Percentiles rank a stretch among this genome's conserved stretches.
Evolutionary conservation across 2,797 vertebrate genomes (phyloP).

Genomic region (Eulemur coronatus): DNA sequence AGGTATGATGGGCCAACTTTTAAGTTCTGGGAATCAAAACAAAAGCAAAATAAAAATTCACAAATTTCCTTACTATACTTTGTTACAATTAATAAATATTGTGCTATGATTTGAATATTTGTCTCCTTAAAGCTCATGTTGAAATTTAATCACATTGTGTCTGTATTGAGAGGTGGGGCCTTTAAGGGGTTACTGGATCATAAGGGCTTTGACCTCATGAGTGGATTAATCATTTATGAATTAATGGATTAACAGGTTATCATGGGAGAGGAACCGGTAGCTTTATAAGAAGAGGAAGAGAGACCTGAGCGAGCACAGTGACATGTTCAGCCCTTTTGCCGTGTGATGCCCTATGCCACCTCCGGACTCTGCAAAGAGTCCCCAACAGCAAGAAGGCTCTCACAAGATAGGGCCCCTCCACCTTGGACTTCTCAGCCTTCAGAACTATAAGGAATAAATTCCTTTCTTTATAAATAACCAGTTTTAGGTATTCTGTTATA

Average conservation of each 20-base stretch:
- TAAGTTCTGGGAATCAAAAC: conserved; percentile 6
- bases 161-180: not conserved
- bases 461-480: not conserved
- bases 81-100: not conserved
- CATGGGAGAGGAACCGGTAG: not conserved
- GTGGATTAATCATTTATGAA: no score
- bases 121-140: not conserved
- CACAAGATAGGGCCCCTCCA: not conserved
- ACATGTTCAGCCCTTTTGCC: not conserved
- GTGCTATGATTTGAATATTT: not conserved
- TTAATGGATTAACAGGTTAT: not conserved
- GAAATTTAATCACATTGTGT: not conserved
- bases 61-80: not conserved
- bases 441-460: not conserved
- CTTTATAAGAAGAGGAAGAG: not conserved
- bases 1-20: not conserved
- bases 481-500: not conserved
- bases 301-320: not conserved
- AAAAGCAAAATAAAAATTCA: conserved; percentile 27
- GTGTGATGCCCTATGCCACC: not conserved
- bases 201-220: no score
- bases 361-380: not conserved
- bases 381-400: not conserved
- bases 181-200: not conserved
- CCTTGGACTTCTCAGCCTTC: not conserved